Base-by-base conservation (phyloP, 2,888 invertebrate species). In the Ophion ventricosus region DNA sequence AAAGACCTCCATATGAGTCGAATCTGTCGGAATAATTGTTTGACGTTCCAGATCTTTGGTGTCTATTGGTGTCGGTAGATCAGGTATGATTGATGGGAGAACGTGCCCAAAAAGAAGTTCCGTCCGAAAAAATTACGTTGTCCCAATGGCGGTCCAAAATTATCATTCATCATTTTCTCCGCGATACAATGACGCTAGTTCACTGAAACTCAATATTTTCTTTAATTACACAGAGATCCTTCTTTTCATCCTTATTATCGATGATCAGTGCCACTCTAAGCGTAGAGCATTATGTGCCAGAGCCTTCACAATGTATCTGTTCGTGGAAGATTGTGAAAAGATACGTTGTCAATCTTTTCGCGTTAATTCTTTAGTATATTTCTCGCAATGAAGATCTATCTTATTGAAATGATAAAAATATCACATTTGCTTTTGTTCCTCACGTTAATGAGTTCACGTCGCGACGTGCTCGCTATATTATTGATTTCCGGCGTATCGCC, bases 381-480 rank as follows among this genome's bases (percentile, higher is more conserved):
- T 7, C 8, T 8, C 35, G 35, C 0, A 35, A 7, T 7, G 35
- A 35, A 35, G 35, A 35, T 35, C 35, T 8, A 35, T 35, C 35
- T 35, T 35, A 35, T n/a, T n/a, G n/a, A n/a, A n/a, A n/a, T 10
- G 40, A 40, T 10, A 63, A 26, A 63, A 29, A 29, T 5, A 25
- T 63, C 14, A 17, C 29, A 26, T 20, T 26, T 26, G 1, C 20
- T 11, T 26, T 63, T 63, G 25, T 63, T 20, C 10, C 29, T 29
- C 0, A 14, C 63, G 25, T 63, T 26, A 25, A 25, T 14, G 63
- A 2, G 35, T 1, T 29, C 69, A 26, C 69, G 29, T 25, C 11
- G 20, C 20, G n/a, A 40, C 40, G 66, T 69, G 40, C 23, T 66
- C 26, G 26, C 17, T 69, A 56, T 25, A 69, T 69, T 69, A 49